These are phyloP conservation scores for Dendrocincla tyrannina DNA, from an alignment of 2,797 vertebrate species.

Conservation along the genomic window DNA sequence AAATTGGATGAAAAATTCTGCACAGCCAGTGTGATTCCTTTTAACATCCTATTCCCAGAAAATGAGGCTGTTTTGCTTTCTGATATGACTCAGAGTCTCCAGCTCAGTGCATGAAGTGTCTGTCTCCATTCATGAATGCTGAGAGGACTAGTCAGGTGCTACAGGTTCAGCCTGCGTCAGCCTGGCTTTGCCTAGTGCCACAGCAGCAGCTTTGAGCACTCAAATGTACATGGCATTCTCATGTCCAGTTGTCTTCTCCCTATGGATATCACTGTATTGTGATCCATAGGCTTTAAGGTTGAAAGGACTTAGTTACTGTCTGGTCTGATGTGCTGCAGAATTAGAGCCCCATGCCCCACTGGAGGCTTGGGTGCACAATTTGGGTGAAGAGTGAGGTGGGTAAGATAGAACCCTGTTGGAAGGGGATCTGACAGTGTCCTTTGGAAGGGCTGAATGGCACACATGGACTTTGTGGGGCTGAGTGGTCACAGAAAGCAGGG, in stretches of 20 bases:
- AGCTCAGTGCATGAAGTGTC: fast-evolving
- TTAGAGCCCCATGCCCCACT: fast-evolving
- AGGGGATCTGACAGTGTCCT: background rate
- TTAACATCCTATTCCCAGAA: background rate
- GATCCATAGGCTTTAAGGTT: background rate
- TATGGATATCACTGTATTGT: background rate
- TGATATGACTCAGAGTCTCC: background rate
- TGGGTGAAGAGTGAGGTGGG: background rate
- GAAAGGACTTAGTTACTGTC: background rate
- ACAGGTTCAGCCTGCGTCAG: background rate
- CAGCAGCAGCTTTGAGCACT: background rate
- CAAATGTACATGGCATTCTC: background rate
- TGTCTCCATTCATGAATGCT: background rate
- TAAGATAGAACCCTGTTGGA: fast-evolving
- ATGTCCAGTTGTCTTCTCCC: background rate
- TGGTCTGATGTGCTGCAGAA: background rate
- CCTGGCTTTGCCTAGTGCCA: background rate
- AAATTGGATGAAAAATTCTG: background rate
- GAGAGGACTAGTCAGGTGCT: background rate
- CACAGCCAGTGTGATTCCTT: background rate
- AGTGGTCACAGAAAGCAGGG: fast-evolving
- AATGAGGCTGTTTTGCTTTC: background rate
- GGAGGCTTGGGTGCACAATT: fast-evolving
- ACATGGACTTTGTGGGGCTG: background rate
- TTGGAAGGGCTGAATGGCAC: background rate